Conservation (phyloP, 2,113 vertebrate species). For the Lepidothrix coronata region DNA sequence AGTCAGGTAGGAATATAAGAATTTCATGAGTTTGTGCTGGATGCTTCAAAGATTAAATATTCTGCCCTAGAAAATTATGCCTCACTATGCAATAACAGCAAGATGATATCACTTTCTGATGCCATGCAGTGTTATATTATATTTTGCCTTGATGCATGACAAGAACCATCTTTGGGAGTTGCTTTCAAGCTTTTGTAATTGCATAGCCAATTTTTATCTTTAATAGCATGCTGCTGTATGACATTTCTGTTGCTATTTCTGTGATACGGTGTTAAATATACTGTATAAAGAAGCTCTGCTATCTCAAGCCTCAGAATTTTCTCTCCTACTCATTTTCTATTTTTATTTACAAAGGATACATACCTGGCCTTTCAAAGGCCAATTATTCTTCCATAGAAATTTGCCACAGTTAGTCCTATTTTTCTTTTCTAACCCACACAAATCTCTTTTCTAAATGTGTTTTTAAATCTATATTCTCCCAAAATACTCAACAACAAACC, state of each 20-base stretch:
- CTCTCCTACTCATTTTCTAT: background rate
- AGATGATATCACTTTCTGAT: background rate
- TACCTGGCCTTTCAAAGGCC: background rate
- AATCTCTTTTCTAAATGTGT: background rate
- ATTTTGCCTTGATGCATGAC: background rate
- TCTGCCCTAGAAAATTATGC: background rate
- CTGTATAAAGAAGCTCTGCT: background rate
- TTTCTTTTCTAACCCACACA: background rate
- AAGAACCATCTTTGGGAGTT: background rate
- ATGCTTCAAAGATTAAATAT: background rate
- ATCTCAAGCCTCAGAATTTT: background rate
- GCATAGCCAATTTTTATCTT: background rate
- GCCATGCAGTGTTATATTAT: background rate
- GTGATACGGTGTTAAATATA: background rate
- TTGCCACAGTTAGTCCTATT: background rate
- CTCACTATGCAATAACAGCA: background rate
- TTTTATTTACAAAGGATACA: background rate
- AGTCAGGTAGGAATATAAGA: conserved; percentile 38
- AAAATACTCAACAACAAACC: background rate
- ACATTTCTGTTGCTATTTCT: background rate
- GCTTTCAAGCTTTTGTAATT: conserved; percentile 8
- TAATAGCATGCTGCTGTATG: background rate
- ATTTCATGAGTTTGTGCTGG: background rate
- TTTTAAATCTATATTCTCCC: background rate
- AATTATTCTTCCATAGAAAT: background rate